phyloP scores from a whole-genome alignment of 35 echinoderm and acorn worm genomes.

The Eucidaris tribuloides region DNA sequence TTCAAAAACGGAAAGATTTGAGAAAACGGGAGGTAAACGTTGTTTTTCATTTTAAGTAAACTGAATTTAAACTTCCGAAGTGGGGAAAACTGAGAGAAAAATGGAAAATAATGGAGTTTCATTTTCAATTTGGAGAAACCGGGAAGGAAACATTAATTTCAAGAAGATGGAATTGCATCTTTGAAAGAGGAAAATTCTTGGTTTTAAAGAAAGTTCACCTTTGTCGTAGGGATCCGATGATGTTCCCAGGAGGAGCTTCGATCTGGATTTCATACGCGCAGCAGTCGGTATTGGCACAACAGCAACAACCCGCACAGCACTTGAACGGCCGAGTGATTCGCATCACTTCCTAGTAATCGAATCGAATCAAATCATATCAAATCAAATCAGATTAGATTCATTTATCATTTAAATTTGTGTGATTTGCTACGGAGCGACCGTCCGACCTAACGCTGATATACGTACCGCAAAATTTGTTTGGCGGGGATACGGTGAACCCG shows the following conservation, averaged over 20 bases:
- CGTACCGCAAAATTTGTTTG: too few species aligned
- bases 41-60: too few species aligned
- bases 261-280: constrained; percentile 53
- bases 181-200: too few species aligned
- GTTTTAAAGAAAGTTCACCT: constrained; percentile 32
- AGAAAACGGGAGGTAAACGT: too few species aligned
- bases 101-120: too few species aligned
- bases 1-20: too few species aligned
- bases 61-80: too few species aligned
- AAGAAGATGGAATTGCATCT: too few species aligned
- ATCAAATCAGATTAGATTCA: not conserved
- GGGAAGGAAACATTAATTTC: too few species aligned
- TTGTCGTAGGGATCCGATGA: constrained; percentile 52
- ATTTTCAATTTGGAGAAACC: too few species aligned
- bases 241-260: constrained; percentile 65
- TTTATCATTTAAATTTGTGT: not conserved
- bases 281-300: constrained; percentile 51
- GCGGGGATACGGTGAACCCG: not conserved
- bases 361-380: not conserved
- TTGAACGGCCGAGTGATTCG: constrained; percentile 63
- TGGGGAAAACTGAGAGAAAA: too few species aligned
- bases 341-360: constrained; percentile 62
- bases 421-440: not conserved
- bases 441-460: too few species aligned
- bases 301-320: constrained; percentile 87